Base-by-base conservation (phyloP, 2,888 invertebrate genomes). In the Syritta pipiens region DNA sequence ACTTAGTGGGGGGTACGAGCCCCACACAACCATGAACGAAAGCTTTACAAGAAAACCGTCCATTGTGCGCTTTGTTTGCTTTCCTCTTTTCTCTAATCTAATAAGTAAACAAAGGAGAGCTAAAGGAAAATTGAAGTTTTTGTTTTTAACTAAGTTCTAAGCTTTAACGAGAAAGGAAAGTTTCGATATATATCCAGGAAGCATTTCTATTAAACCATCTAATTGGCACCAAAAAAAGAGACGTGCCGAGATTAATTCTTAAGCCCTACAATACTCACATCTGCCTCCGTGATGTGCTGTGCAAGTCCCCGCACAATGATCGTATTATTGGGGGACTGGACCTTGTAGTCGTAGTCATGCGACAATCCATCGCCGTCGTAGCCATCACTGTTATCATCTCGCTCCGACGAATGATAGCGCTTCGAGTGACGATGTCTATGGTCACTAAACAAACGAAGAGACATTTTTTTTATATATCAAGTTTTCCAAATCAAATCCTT, bases 241-340 rank as follows among this genome's bases (percentile, higher is more conserved):
- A 28, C n/a, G 9, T 32, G 3, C 3, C 28, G 10, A 9, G 32
- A 32, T 4, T 10, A 1, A 1, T 10, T 10, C 4, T 32, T 9
- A 4, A 28, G n/a, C 2, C 6, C 2, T 9, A 28, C 9, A 28
- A 28, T 28, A 90, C 92, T 90, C 90, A 94, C 93, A 89, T 94
- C 94, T 87, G 93, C 93, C 88, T 94, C 94, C 9, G 94, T 93
- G 76, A 94, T 92, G 86, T 94, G 94, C 83, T 93, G 92, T 19
- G 93, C 93, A 65, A 95, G 89, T 63, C 94, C 94, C 83, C 94
- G 90, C 81, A 94, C 93, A 90, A 94, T 94, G 63, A 94, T 93
- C 65, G 94, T 94, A 86, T 93, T 93, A 84, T 92, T 91, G 1
- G 93, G 92, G 30, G 90, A 90, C 85, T 91, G 90, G 59, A 90